A percentile compares a stretch with the other conserved stretches of the same genome.
Evolutionary conservation across 2,113 vertebrate species (phyloP).

Genomic region (Mungos mungo): DNA sequence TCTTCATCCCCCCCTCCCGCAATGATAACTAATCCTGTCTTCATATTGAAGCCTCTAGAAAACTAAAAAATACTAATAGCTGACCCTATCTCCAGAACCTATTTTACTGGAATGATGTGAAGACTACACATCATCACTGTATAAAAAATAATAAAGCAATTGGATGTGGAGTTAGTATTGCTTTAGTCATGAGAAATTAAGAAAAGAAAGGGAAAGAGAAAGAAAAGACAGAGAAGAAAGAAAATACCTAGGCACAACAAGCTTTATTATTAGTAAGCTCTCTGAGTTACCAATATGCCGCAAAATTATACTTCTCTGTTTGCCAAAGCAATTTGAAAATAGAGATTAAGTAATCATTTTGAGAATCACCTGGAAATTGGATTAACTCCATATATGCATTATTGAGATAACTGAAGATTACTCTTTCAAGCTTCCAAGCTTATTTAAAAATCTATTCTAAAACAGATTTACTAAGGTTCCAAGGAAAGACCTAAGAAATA

Average conservation of each 20-base stretch:
- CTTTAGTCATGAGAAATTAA: neutral
- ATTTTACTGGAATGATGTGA: neutral
- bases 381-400: constrained; percentile 10
- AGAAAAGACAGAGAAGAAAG: neutral
- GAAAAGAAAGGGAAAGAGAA: neutral
- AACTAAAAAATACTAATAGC: neutral
- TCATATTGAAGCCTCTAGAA: neutral
- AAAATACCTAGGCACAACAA: neutral
- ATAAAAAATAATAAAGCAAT: neutral
- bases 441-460: constrained; percentile 38
- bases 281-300: neutral
- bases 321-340: neutral
- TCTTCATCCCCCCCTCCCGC: neutral
- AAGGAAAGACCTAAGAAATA: neutral
- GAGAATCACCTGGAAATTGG: constrained; percentile 36
- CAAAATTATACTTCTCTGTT: neutral
- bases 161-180: neutral
- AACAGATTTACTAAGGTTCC: neutral
- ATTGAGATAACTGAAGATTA: constrained; percentile 19
- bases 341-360: constrained; percentile 4
- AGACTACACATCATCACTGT: rapidly evolving
- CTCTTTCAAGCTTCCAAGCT: neutral
- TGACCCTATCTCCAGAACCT: neutral
- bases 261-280: neutral
- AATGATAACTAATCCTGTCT: neutral